Evolutionary conservation across 92 coral and sea anemone genomes (phyloP).

Genomic region (Siderastrea siderea): DNA sequence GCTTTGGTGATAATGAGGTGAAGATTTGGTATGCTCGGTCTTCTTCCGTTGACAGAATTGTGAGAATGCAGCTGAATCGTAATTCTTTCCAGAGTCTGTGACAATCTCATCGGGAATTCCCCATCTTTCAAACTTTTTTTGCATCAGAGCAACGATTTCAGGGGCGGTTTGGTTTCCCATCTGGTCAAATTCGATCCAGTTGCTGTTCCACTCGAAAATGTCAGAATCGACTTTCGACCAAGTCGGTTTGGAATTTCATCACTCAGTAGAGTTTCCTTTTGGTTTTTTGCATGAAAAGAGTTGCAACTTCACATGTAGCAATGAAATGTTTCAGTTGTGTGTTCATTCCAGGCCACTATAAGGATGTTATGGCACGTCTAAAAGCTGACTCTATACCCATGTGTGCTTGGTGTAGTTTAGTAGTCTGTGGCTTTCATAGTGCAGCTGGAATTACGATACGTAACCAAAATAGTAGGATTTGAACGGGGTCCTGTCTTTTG

Average conservation of each 20-base stretch:
- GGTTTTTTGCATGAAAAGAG: slow-evolving; percentile 35
- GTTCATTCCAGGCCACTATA: not conserved
- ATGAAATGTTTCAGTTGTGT: slow-evolving; percentile 35
- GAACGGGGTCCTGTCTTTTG: not conserved
- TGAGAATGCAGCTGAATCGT: slow-evolving; percentile 18
- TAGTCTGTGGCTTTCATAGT: slow-evolving; percentile 40
- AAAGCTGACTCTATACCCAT: slow-evolving; percentile 28
- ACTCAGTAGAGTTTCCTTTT: slow-evolving; percentile 31
- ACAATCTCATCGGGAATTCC: slow-evolving; percentile 54
- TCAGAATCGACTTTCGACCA: slow-evolving; percentile 47
- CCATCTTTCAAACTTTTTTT: slow-evolving; percentile 44
- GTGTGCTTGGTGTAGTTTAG: slow-evolving; percentile 44
- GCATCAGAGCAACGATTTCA: slow-evolving; percentile 25
- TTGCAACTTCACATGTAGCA: slow-evolving; percentile 40
- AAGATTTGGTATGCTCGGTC: slow-evolving; percentile 35
- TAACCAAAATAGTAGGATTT: slow-evolving; percentile 32
- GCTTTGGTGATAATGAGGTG: slow-evolving; percentile 13
- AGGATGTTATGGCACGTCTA: not conserved
- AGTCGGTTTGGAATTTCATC: slow-evolving; percentile 39
- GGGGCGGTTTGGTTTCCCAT: slow-evolving; percentile 42
- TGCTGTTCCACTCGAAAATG: slow-evolving; percentile 50
- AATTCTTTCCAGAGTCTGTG: slow-evolving; percentile 41
- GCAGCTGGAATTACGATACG: slow-evolving; percentile 45
- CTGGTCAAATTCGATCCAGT: slow-evolving; percentile 39
- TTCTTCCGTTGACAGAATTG: slow-evolving; percentile 31